Evolutionary conservation across 2,797 vertebrate species (phyloP), one percentile per base, ranked within the genome.

Genomic region (Diplodus sargus): DNA sequence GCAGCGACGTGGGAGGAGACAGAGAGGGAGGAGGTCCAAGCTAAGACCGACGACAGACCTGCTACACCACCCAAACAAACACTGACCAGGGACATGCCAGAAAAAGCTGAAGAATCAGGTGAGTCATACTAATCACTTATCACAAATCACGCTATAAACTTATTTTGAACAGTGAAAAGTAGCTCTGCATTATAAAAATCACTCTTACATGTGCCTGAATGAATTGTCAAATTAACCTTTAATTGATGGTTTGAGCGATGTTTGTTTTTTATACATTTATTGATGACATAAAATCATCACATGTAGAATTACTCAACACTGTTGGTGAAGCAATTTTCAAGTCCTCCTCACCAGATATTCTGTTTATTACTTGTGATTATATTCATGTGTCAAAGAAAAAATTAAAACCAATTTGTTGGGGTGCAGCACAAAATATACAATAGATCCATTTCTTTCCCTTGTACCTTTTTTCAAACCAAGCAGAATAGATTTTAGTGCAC

Each of bases 31-130:
- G 83, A 87, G 1, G 45, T 72, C 2, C 79, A 79, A 49, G 34
- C 49, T 74, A 82, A 85, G 42, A 18, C 9, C 3, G 79, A 63
- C 2, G 74, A 70, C 13, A 13, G 25, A 10, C 34, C 87, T 4
- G 28, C 63, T 12, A n/a, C 86, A 15, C 79, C 91, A 9, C 82
- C 91, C 15, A 75, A 82, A 42, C 89, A 80, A 64, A 59, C 78
- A 52, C 78, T 78, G 7, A 86, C 43, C 54, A 87, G 79, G 60
- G 94, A 95, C 7, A 18, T 78, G 20, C 72, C 83, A 70, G 92
- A 94, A 48, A 94, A 92, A 74, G 34, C 71, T 4, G 93, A 94
- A 56, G 91, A 85, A 25, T 65, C 93, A 67, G 88, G 90, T 93
- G 77, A 91, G 80, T 60, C 11, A 1, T 52, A 2, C 12, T 57